Conservation (phyloP, 2,113 vertebrate genomes). For the Microtus montanus region DNA sequence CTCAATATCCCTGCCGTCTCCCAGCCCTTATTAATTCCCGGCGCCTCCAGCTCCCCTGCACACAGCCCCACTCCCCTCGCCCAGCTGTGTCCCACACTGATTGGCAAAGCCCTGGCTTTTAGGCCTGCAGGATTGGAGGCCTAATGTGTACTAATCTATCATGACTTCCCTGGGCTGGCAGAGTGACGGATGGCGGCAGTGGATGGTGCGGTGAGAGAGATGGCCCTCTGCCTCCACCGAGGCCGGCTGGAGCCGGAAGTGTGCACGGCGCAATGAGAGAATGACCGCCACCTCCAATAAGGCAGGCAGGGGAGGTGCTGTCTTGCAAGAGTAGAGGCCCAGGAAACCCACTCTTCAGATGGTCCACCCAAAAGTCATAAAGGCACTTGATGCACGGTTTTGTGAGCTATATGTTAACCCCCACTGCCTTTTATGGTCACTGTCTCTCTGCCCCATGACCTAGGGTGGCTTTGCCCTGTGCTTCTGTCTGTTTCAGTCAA, state of each 20-base stretch:
- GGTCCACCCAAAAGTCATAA: not conserved
- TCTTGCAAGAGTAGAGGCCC: not conserved
- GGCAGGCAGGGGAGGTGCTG: not conserved
- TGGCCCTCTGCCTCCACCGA: not conserved
- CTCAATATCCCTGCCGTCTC: conserved; percentile 70
- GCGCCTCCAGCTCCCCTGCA: conserved; percentile 15
- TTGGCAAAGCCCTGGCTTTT: conserved; percentile 68
- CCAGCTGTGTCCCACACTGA: not conserved
- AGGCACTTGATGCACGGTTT: accelerated
- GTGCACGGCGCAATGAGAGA: not conserved
- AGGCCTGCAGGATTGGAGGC: conserved; percentile 74
- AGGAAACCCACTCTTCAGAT: not conserved
- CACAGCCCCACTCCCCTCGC: conserved; percentile 17
- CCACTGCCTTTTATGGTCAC: too few relatives aligned
- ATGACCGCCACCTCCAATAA: not conserved
- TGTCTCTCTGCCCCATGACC: not conserved
- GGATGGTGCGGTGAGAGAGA: not conserved
- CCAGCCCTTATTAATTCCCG: conserved; percentile 74
- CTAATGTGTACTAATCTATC: conserved; percentile 78
- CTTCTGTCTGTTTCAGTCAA: not conserved
- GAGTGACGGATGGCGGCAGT: conserved; percentile 70
- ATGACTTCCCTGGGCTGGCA: conserved; percentile 65
- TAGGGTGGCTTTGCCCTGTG: not conserved
- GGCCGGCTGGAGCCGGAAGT: not conserved
- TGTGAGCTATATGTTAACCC: not conserved